Conservation (phyloP, 2,113 vertebrate genomes). For the Austrofundulus limnaeus region DNA sequence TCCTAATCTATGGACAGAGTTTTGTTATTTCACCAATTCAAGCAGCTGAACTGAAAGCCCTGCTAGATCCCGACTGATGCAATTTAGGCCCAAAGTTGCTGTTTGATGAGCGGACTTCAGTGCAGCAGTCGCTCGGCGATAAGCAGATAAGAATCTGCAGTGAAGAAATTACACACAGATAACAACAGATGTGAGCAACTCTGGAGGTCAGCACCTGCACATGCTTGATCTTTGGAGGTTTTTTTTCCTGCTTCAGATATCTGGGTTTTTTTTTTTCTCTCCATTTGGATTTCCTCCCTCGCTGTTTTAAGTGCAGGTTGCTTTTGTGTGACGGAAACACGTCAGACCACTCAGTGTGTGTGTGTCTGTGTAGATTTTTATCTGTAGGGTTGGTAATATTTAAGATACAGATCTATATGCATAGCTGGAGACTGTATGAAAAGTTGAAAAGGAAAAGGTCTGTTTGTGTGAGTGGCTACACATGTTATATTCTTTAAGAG, state of each 20-base stretch:
- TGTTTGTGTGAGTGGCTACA: constrained; percentile 25
- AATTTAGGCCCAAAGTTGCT: constrained; percentile 54
- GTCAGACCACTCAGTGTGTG: constrained; percentile 60
- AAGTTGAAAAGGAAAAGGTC: constrained; percentile 59
- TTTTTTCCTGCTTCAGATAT: constrained; percentile 43
- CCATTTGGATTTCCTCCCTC: constrained; percentile 26
- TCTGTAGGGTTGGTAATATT: constrained; percentile 73
- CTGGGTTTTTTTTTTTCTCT: not conserved
- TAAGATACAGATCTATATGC: constrained; percentile 73
- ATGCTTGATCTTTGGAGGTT: constrained; percentile 43
- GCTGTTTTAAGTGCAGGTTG: constrained; percentile 62
- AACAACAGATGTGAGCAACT: constrained; percentile 75
- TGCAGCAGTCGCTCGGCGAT: constrained; percentile 63
- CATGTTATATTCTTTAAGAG: constrained; percentile 19
- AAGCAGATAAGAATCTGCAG: constrained; percentile 77
- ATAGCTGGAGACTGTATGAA: constrained; percentile 63
- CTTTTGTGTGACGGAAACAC: constrained; percentile 66
- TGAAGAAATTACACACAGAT: constrained; percentile 75
- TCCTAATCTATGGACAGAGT: constrained; percentile 36
- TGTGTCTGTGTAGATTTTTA: constrained; percentile 61
- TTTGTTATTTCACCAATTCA: constrained; percentile 43
- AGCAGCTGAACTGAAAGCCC: constrained; percentile 26
- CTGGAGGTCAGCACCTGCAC: constrained; percentile 78
- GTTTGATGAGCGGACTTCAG: constrained; percentile 59
- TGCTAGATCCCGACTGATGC: constrained; percentile 56